Base-by-base conservation (phyloP, 2,888 invertebrate species). In the Villa cingulata region DNA sequence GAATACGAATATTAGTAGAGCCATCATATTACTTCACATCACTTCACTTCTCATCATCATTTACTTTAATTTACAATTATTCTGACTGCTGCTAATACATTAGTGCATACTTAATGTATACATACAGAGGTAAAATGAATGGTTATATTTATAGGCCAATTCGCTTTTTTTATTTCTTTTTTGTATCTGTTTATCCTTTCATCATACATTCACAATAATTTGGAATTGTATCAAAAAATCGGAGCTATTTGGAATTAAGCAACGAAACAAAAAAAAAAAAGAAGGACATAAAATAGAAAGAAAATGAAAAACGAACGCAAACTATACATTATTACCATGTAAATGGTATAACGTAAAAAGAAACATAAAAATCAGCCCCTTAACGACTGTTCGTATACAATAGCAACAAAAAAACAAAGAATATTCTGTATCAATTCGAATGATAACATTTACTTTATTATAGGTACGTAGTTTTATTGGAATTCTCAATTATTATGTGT, bases 311-410 rank as follows among this genome's bases (percentile, higher is more conserved):
- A 23, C 7, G 7, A 42, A 38, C 39, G 42, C 46, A 37, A 44
- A 49, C 48, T 49, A 52, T 50, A 49, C 50, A 52, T 52, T 49
- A 52, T 48, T 12, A 46, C 52, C 46, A 50, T 49, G 49, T 50
- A 50, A 49, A 48, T 48, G 48, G 46, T 49, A 46, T 45, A 46
- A 50, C 43, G 43, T 46, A 42, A 32, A 3, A 32, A 6, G 23
- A 37, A 29, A 43, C 48, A 50, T 50, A 52, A 52, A 52, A 52
- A 50, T 45, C 41, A 49, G 48, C 52, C 52, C 50, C 52, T 48
- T 52, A 52, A 52, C 50, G 52, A 48, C 46, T 48, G 41, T 45
- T 42, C 42, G 20, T 45, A 49, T 42, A 49, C 43, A 3, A 12
- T 16, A 41, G 17, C 27, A 2, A 5, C 41, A 18, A 9, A 9